These are phyloP conservation scores for Lagorchestes hirsutus DNA, from an alignment of 2,797 vertebrate species.

Conservation along the genomic window DNA sequence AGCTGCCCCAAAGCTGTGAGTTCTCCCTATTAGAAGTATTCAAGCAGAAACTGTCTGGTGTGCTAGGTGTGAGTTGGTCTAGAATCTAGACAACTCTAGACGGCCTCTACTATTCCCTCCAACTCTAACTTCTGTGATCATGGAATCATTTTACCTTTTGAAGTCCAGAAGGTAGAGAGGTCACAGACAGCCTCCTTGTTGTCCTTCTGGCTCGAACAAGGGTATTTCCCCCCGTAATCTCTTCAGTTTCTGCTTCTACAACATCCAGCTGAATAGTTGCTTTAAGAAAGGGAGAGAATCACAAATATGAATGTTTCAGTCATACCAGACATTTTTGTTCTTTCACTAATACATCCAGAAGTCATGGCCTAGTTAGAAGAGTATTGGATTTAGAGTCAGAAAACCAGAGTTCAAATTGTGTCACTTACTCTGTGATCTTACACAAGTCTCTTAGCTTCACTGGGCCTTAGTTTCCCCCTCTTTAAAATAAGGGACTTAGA, in stretches of 20 bases:
- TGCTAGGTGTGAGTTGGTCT: not conserved
- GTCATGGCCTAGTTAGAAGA: not conserved
- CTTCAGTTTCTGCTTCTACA: slow-evolving; percentile 80
- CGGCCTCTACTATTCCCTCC: not conserved
- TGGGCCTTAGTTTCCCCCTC: not conserved
- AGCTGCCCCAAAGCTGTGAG: not conserved
- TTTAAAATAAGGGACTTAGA: not conserved
- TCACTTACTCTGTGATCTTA: not conserved
- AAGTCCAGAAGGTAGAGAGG: slow-evolving; percentile 78
- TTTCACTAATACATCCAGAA: not conserved
- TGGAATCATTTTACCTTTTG: slow-evolving; percentile 77
- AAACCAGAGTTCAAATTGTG: not conserved
- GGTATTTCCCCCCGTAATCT: slow-evolving; percentile 62
- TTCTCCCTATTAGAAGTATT: not conserved
- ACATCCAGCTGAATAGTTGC: slow-evolving; percentile 80
- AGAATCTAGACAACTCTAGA: not conserved
- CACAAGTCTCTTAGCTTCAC: not conserved
- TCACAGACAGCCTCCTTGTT: slow-evolving; percentile 77
- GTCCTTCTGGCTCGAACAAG: slow-evolving; percentile 75
- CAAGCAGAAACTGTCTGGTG: not conserved
- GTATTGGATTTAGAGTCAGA: not conserved
- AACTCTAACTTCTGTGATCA: not conserved
- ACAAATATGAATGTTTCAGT: slow-evolving; percentile 10
- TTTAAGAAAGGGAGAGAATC: slow-evolving; percentile 64
- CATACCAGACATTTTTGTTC: not conserved